These are phyloP conservation scores for Actinia equina DNA, from an alignment of 64 coral and sea anemone genomes.

Conservation along the genomic window DNA sequence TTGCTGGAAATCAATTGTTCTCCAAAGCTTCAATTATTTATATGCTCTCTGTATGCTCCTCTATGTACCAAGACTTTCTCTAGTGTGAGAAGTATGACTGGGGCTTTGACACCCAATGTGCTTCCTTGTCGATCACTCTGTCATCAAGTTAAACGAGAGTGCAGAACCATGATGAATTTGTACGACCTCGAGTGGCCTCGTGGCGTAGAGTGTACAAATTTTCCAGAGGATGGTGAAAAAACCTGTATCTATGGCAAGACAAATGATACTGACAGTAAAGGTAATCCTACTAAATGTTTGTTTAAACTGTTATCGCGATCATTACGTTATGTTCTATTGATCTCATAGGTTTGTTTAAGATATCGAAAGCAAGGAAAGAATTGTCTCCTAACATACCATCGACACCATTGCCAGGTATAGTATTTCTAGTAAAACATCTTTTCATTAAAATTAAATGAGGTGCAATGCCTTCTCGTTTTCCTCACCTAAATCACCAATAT, in stretches of 20 bases:
- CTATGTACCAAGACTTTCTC: neutral
- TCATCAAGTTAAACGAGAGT: constrained; percentile 15
- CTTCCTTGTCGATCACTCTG: constrained; percentile 44
- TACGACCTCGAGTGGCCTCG: constrained; percentile 25
- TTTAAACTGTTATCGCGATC: too few species aligned
- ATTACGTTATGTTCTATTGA: neutral
- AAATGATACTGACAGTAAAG: neutral
- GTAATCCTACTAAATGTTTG: neutral
- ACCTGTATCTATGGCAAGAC: constrained; percentile 1
- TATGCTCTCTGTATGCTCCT: constrained; percentile 46
- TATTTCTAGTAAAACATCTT: neutral
- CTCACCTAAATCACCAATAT: too few species aligned
- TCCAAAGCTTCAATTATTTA: constrained; percentile 14
- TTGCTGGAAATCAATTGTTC: constrained; percentile 44
- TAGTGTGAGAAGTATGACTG: neutral
- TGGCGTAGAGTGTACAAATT: constrained; percentile 17
- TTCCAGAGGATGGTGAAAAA: neutral
- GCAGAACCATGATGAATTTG: constrained; percentile 10
- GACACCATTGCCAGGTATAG: neutral
- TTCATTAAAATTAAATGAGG: too few species aligned
- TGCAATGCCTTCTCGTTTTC: too few species aligned
- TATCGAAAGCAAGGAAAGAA: neutral
- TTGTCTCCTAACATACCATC: neutral
- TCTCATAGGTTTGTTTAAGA: neutral
- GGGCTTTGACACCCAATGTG: neutral